These are phyloP conservation scores for Piaya cayana DNA, from an alignment of 2,113 vertebrate genomes.

Conservation along the genomic window DNA sequence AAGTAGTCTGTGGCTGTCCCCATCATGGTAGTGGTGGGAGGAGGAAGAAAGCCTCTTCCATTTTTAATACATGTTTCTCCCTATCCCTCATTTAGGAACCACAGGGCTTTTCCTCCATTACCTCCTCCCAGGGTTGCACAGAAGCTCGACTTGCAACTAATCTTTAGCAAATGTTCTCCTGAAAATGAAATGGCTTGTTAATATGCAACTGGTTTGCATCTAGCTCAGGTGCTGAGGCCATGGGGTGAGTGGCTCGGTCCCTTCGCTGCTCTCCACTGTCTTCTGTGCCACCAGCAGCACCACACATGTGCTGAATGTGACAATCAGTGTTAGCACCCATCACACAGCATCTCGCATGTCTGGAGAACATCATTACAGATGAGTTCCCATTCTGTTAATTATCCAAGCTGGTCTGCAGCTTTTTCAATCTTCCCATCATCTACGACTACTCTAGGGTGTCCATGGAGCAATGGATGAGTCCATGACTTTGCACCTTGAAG, in stretches of 20 bases:
- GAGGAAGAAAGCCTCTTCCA: not conserved
- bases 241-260: not conserved
- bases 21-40: not conserved
- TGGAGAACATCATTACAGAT: not conserved
- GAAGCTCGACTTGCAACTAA: not conserved
- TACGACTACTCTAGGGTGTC: not conserved
- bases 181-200: not conserved
- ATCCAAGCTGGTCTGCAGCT: not conserved
- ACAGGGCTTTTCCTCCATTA: not conserved
- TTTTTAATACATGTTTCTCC: not conserved
- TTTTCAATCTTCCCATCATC: not conserved
- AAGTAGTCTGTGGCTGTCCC: not conserved
- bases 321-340: not conserved
- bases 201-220: not conserved
- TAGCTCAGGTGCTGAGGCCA: not conserved
- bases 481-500: not conserved
- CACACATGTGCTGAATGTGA: not conserved
- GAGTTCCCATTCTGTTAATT: not conserved
- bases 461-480: accelerated
- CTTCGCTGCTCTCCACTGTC: accelerated
- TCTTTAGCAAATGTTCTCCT: not conserved
- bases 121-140: not conserved
- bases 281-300: not conserved
- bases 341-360: not conserved
- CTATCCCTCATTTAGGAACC: not conserved